Percentiles rank a stretch among this genome's conserved stretches.
phyloP scores from a whole-genome alignment of 2,888 invertebrate species.

The Drosophila setosimentum region DNA sequence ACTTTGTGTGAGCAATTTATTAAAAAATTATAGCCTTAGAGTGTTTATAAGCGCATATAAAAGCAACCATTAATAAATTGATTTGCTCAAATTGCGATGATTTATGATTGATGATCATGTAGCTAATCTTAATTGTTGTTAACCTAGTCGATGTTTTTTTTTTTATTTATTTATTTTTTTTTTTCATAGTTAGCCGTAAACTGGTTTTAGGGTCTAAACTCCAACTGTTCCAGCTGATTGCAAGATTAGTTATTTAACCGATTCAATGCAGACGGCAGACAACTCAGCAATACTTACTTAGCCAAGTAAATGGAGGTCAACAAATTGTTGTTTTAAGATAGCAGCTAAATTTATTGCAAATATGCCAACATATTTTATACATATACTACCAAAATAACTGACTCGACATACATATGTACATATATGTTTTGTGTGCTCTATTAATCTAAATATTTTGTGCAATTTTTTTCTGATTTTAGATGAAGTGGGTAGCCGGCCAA shows the following conservation, averaged over 20 bases:
- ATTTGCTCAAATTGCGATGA: slow-evolving; percentile 34
- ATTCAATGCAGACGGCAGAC: slow-evolving; percentile 36
- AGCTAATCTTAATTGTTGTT: slow-evolving; percentile 45
- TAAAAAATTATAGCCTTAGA: slow-evolving; percentile 16
- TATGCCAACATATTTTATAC: background rate
- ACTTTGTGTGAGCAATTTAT: slow-evolving; percentile 9
- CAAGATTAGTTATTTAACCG: slow-evolving; percentile 42
- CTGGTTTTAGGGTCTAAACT: slow-evolving; percentile 59
- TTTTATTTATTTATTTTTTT: background rate
- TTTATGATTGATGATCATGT: slow-evolving; percentile 50
- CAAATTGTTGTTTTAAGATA: slow-evolving; percentile 10
- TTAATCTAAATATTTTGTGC: slow-evolving; percentile 5
- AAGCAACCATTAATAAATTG: slow-evolving; percentile 42
- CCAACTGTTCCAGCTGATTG: slow-evolving; percentile 41
- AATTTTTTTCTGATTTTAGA: slow-evolving; percentile 21
- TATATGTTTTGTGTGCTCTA: slow-evolving; percentile 6
- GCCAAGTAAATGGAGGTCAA: slow-evolving; percentile 40
- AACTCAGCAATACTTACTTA: slow-evolving; percentile 28
- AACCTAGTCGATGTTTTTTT: slow-evolving; percentile 15
- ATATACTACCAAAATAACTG: slow-evolving; percentile 3
- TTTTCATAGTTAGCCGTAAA: slow-evolving; percentile 23
- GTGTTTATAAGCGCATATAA: slow-evolving; percentile 14
- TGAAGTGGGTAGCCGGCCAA: slow-evolving; percentile 42
- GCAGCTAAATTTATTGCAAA: slow-evolving; percentile 12
- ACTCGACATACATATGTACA: background rate